Percentiles rank a stretch among this genome's conserved stretches.
These are phyloP conservation scores for Meiosimyza decipiens DNA, from an alignment of 2,888 invertebrate species.

Conservation along the genomic window DNA sequence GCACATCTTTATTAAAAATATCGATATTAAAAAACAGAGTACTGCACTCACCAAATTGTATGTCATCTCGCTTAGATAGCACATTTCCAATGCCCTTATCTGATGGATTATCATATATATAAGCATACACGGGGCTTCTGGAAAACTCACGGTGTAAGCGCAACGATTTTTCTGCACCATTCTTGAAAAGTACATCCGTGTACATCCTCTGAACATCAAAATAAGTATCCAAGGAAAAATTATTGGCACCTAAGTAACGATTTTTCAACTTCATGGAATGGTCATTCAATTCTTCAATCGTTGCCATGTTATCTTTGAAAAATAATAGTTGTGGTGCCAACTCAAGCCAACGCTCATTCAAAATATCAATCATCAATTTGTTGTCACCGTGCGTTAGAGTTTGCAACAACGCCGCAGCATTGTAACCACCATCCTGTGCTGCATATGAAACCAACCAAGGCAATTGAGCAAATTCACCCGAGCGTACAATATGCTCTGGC, in stretches of 20 bases:
- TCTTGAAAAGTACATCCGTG: slow-evolving; percentile 74
- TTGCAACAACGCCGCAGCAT: slow-evolving; percentile 68
- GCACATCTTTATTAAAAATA: too few species aligned
- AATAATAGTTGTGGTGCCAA: slow-evolving; percentile 74
- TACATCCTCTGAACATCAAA: slow-evolving; percentile 68
- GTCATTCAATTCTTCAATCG: slow-evolving; percentile 58
- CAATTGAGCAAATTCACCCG: slow-evolving; percentile 72
- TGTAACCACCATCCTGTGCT: slow-evolving; percentile 79
- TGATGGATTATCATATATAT: slow-evolving; percentile 74
- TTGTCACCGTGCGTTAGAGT: slow-evolving; percentile 55
- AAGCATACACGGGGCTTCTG: slow-evolving; percentile 73
- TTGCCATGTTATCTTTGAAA: slow-evolving; percentile 71
- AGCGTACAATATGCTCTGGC: slow-evolving; percentile 73
- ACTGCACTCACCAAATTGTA: slow-evolving; percentile 70
- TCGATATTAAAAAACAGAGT: too few species aligned
- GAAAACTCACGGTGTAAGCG: slow-evolving; percentile 71
- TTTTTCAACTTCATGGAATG: slow-evolving; percentile 46
- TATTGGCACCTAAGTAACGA: slow-evolving; percentile 46
- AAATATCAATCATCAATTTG: slow-evolving; percentile 67
- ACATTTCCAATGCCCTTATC: slow-evolving; percentile 71
- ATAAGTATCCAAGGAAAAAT: slow-evolving; percentile 68
- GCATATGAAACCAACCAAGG: slow-evolving; percentile 79
- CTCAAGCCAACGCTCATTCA: slow-evolving; percentile 69
- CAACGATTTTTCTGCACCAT: slow-evolving; percentile 72
- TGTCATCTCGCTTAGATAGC: slow-evolving; percentile 68